phyloP scores from a whole-genome alignment of 2,113 vertebrate genomes.

The Puma concolor region DNA sequence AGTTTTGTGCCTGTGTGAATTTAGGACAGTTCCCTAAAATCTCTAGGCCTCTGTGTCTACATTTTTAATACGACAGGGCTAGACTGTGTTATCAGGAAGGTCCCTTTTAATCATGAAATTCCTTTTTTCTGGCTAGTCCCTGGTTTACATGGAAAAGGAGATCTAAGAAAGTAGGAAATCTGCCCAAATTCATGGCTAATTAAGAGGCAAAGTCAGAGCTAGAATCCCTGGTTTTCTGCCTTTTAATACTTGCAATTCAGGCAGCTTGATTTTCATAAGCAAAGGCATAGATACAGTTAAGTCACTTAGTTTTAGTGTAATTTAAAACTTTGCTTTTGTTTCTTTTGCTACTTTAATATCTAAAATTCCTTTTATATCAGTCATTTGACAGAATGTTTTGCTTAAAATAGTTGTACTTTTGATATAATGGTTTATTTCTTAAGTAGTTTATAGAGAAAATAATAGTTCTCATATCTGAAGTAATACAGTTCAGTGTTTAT shows the following conservation, averaged over 20 bases:
- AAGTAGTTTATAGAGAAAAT: neutral
- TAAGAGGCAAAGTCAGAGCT: neutral
- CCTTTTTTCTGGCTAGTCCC: slow-evolving; percentile 5
- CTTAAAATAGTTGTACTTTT: slow-evolving; percentile 33
- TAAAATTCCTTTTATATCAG: neutral
- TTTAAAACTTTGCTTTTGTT: neutral
- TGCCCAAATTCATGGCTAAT: neutral
- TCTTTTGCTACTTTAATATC: neutral
- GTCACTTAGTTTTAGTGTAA: neutral
- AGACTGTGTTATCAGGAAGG: neutral
- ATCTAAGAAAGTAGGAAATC: neutral
- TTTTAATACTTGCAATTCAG: neutral
- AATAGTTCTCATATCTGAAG: neutral
- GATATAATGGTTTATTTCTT: neutral
- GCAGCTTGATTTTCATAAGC: neutral
- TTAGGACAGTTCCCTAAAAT: neutral
- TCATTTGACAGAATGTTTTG: neutral
- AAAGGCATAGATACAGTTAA: neutral
- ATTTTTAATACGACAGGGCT: neutral
- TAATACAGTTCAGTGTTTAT: neutral
- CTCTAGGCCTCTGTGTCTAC: neutral
- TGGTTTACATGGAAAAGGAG: neutral
- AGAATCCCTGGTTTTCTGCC: neutral
- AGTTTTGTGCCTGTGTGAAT: neutral
- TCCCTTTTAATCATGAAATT: neutral